phyloP scores from a whole-genome alignment of 2,797 vertebrate species.

The Eutrigla gurnardus region DNA sequence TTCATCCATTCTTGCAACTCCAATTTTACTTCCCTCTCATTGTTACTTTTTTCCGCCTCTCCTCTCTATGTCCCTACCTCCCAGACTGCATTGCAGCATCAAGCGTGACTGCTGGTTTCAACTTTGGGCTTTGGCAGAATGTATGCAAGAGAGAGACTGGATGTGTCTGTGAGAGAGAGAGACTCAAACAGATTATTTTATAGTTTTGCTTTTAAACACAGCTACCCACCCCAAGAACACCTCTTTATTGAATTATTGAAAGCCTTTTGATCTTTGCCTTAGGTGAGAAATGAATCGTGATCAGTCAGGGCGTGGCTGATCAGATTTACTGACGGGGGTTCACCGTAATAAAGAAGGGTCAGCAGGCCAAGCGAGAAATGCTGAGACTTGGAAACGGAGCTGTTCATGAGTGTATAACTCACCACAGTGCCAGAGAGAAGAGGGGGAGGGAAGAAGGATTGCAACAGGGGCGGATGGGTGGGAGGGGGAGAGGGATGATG shows the following conservation, averaged over 20 bases:
- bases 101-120: slow-evolving; percentile 25
- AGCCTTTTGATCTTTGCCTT: slow-evolving; percentile 61
- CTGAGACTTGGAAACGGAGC: slow-evolving; percentile 73
- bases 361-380: slow-evolving; percentile 71
- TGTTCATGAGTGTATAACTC: slow-evolving; percentile 77
- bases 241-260: slow-evolving; percentile 66
- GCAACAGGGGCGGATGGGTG: slow-evolving; percentile 18
- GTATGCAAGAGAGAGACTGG: slow-evolving; percentile 16
- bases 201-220: slow-evolving; percentile 9
- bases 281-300: slow-evolving; percentile 68
- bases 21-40: slow-evolving; percentile 9
- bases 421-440: slow-evolving; percentile 42
- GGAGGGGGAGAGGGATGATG: slow-evolving; percentile 3
- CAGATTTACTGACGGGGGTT: slow-evolving; percentile 70
- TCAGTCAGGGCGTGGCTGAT: slow-evolving; percentile 48
- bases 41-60: neutral
- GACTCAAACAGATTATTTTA: slow-evolving; percentile 14
- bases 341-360: slow-evolving; percentile 71
- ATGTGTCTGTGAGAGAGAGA: neutral
- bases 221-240: neutral
- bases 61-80: slow-evolving; percentile 25
- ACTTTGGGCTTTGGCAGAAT: slow-evolving; percentile 31
- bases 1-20: neutral
- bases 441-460: slow-evolving; percentile 25
- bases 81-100: slow-evolving; percentile 57